These are phyloP conservation scores for Rhorus exstirpatorius DNA, from an alignment of 2,888 invertebrate species.

Conservation along the genomic window DNA sequence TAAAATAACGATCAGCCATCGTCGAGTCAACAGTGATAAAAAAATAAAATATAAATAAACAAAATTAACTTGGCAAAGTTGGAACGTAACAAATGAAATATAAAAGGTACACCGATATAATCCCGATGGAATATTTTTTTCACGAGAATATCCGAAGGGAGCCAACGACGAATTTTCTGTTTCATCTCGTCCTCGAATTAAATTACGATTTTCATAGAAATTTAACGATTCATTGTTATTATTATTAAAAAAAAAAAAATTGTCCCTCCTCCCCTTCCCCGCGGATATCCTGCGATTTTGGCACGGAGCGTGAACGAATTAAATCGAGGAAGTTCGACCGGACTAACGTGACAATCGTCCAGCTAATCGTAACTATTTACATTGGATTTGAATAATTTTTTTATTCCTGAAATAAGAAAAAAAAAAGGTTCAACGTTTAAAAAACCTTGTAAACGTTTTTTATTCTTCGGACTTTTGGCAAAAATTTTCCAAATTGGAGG, in stretches of 20 bases:
- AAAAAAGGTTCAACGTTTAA: neutral
- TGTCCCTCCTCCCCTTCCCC: constrained; percentile 16
- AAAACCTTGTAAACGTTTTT: neutral
- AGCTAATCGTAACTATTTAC: too few species aligned
- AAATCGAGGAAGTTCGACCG: constrained; percentile 56
- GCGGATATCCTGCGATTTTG: constrained; percentile 69
- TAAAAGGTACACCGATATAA: constrained; percentile 65
- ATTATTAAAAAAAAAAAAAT: neutral
- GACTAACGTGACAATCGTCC: neutral
- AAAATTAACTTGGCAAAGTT: constrained; percentile 48
- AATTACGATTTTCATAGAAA: constrained; percentile 6
- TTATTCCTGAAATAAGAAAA: too few species aligned
- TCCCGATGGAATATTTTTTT: constrained; percentile 55
- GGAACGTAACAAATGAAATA: constrained; percentile 62
- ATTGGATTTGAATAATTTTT: too few species aligned
- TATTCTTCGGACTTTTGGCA: too few species aligned
- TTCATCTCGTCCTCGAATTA: constrained; percentile 1
- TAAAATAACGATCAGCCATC: constrained; percentile 55
- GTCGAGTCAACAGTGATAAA: constrained; percentile 9
- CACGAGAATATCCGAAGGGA: constrained; percentile 68
- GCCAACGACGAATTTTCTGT: constrained; percentile 33
- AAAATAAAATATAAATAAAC: constrained; percentile 15
- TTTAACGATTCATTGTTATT: neutral
- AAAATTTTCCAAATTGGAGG: too few species aligned
- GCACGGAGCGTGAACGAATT: constrained; percentile 61